These are phyloP conservation scores for Sardina pilchardus DNA, from an alignment of 2,113 vertebrate species.

Conservation along the genomic window DNA sequence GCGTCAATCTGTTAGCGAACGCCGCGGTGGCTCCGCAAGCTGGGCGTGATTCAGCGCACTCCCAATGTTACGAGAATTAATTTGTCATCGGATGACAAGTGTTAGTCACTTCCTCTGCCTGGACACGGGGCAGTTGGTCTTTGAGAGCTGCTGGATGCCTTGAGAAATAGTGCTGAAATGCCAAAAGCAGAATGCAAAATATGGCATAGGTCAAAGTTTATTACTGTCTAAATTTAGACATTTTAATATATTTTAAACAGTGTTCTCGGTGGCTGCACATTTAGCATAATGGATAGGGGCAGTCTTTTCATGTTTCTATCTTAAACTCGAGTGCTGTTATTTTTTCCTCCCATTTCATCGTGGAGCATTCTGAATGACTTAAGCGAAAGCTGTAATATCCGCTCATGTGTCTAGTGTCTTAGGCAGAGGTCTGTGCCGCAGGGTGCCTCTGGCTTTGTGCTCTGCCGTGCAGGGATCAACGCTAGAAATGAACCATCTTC, in stretches of 20 bases:
- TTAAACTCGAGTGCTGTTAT: neutral
- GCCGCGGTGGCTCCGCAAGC: constrained; percentile 18
- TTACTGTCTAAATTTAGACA: neutral
- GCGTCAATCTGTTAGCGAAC: constrained; percentile 50
- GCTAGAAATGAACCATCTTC: neutral
- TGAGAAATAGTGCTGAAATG: neutral
- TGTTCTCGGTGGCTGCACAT: neutral
- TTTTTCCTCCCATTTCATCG: constrained; percentile 37
- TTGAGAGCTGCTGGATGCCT: neutral
- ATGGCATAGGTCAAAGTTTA: neutral
- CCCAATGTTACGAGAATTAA: constrained; percentile 37
- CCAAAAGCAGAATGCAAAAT: neutral
- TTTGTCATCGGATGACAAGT: constrained; percentile 37
- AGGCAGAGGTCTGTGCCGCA: constrained; percentile 54
- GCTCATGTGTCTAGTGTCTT: constrained; percentile 59
- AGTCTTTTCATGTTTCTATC: constrained; percentile 5
- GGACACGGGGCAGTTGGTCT: neutral
- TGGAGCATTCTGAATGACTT: constrained; percentile 40
- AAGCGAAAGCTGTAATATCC: constrained; percentile 66
- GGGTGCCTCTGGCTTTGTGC: constrained; percentile 32
- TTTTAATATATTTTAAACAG: neutral
- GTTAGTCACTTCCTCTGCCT: constrained; percentile 5
- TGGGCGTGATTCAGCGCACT: constrained; percentile 26
- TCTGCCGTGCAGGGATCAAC: constrained; percentile 31
- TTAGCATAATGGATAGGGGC: neutral